Evolutionary conservation across 2,797 vertebrate species (phyloP).

Genomic region (Psittacula derbiana): DNA sequence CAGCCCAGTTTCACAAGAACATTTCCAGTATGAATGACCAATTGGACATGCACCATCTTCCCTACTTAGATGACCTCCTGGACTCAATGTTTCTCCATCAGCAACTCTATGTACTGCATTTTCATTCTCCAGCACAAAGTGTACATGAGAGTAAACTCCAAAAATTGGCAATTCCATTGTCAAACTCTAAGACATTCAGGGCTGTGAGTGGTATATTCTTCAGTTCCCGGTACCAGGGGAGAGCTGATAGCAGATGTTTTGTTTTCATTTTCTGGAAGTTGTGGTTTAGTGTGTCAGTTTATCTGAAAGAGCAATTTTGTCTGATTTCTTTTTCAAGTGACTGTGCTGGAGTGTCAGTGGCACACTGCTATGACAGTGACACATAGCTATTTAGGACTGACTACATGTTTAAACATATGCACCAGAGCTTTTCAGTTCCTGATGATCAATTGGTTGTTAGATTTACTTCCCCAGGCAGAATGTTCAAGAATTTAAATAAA

Average conservation of each 20-base stretch:
- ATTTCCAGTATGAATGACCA: background rate
- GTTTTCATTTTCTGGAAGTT: background rate
- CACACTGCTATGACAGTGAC: background rate
- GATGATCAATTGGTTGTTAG: slow-evolving; percentile 16
- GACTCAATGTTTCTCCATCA: background rate
- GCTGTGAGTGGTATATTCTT: background rate
- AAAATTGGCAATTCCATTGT: background rate
- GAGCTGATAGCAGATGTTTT: background rate
- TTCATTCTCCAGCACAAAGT: background rate
- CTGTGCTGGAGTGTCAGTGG: background rate
- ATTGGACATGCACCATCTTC: background rate
- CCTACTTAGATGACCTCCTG: background rate
- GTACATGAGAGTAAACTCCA: background rate
- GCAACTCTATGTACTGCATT: background rate
- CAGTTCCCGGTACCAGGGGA: background rate
- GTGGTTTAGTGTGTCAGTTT: background rate
- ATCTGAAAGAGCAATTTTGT: background rate
- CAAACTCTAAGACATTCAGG: background rate
- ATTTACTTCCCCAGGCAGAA: background rate
- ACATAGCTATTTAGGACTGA: background rate
- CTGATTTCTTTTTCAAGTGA: slow-evolving; percentile 9
- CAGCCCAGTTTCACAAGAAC: background rate
- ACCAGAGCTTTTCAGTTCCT: background rate
- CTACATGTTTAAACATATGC: slow-evolving; percentile 32
- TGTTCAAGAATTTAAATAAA: slow-evolving; percentile 30